These are phyloP conservation scores for Trissolcus japonicus DNA, from an alignment of 2,888 invertebrate genomes.

Conservation along the genomic window DNA sequence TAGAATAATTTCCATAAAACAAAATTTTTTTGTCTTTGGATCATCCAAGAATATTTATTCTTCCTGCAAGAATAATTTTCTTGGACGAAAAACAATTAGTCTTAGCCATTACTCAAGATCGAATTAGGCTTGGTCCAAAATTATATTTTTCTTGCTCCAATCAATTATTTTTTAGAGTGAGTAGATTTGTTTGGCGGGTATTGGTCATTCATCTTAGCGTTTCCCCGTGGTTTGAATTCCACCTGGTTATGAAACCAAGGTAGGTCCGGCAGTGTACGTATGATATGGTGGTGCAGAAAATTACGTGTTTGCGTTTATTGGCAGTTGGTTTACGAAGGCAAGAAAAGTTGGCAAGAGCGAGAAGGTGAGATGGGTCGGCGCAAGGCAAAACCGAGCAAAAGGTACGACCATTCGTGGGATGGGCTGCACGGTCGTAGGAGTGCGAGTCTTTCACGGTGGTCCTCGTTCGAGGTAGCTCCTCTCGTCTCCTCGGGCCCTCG, in stretches of 20 bases:
- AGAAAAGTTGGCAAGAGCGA: slow-evolving; percentile 58
- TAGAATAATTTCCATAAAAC: too few relatives aligned
- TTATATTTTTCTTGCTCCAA: too few relatives aligned
- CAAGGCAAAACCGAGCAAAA: slow-evolving; percentile 60
- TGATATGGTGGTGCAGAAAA: slow-evolving; percentile 67
- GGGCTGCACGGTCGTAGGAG: slow-evolving; percentile 60
- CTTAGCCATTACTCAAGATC: too few relatives aligned
- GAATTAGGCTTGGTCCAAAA: too few relatives aligned
- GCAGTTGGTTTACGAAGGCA: slow-evolving; percentile 67
- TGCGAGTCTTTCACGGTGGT: slow-evolving; percentile 73
- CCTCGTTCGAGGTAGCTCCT: slow-evolving; percentile 67
- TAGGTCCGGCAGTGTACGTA: slow-evolving; percentile 43
- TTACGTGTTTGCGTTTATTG: slow-evolving; percentile 73
- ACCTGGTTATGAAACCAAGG: slow-evolving; percentile 62
- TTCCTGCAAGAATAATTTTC: too few relatives aligned
- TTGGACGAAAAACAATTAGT: too few relatives aligned
- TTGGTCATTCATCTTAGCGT: slow-evolving; percentile 33
- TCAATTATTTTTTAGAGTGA: too few relatives aligned
- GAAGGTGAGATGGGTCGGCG: slow-evolving; percentile 41
- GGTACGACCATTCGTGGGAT: slow-evolving; percentile 58
- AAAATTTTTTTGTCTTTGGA: too few relatives aligned
- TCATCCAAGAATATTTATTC: too few relatives aligned
- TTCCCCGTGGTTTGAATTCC: slow-evolving; percentile 66
- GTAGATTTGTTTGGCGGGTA: too few relatives aligned
- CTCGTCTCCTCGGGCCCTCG: slow-evolving; percentile 63